These are phyloP conservation scores for Holotrichia oblita DNA, from an alignment of 1,140 invertebrate genomes.

Conservation along the genomic window DNA sequence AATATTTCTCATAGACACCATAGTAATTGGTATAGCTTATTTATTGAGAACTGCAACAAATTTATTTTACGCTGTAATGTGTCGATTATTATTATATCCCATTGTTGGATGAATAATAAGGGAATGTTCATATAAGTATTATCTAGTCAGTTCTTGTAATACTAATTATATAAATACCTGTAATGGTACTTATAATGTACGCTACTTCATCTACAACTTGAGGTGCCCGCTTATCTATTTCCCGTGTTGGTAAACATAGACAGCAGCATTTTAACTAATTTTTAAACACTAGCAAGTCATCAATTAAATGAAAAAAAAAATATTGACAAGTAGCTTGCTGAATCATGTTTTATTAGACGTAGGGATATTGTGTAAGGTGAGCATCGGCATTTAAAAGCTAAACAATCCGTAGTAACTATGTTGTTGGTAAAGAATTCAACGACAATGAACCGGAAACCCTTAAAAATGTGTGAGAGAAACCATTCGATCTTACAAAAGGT, in stretches of 20 bases:
- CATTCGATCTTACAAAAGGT: conserved; percentile 57
- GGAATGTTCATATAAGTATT: too few relatives aligned
- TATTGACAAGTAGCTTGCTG: conserved; percentile 43
- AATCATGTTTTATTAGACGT: conserved; percentile 52
- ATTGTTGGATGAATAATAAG: too few relatives aligned
- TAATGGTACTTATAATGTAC: too few relatives aligned
- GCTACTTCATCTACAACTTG: too few relatives aligned
- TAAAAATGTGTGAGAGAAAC: conserved; percentile 58
- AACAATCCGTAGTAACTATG: conserved; percentile 59
- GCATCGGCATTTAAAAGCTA: conserved; percentile 54
- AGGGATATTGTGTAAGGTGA: conserved; percentile 49
- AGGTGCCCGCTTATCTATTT: too few relatives aligned
- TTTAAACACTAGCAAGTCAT: conserved; percentile 2
- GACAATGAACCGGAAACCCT: conserved; percentile 59
- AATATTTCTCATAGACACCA: too few relatives aligned
- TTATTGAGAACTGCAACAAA: too few relatives aligned
- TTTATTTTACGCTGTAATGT: too few relatives aligned
- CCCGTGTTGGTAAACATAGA: background rate
- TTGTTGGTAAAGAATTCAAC: conserved; percentile 55
- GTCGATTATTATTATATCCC: too few relatives aligned
- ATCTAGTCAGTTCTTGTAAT: too few relatives aligned
- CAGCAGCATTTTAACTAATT: background rate
- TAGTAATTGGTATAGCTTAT: too few relatives aligned
- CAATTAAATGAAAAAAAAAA: conserved; percentile 26
- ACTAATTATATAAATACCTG: too few relatives aligned